Evolutionary conservation across 2,888 invertebrate genomes (phyloP), one percentile per base, ranked within the genome.

Genomic region (Lumbricus terrestris): DNA sequence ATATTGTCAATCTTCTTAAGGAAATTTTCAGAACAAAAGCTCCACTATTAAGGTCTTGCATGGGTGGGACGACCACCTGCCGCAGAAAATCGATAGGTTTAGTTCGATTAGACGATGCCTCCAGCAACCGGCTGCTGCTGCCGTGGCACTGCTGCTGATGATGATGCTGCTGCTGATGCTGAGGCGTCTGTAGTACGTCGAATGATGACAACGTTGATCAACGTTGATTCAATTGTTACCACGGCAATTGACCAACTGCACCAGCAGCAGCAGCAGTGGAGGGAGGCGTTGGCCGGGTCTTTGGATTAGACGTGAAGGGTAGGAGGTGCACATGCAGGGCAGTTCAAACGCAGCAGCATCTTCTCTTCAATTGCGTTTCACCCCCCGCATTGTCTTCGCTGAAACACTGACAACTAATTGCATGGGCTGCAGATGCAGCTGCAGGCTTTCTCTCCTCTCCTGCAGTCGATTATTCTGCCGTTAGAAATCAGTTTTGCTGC

Each of bases 141-240:
- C 69, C 29, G 29, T 69, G 29, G 69, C 13, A 69, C 8, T 69
- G n/a, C 69, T 29, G 69, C 29, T 69, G 69, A 69, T n/a, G 69
- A 69, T 69, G 69, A 69, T n/a, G n/a, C n/a, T 16, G n/a, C 69
- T 5, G 69, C 3, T 8, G 69, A 5, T 23, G 54, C 29, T 16
- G n/a, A 8, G 47, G n/a, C 69, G 69, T 69, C n/a, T 69, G 69
- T n/a, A 69, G 29, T 69, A 16, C 69, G 69, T 69, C 69, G 69
- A 69, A 69, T n/a, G 69, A 69, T 69, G 69, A 69, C 69, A 69
- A 69, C 69, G 69, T 69, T 69, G 69, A 69, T 69, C 69, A 69
- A 8, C 69, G 69, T 69, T 69, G 69, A 69, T 69, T 69, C 69
- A 69, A 69, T 69, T 69, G 69, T 69, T 69, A 11, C 69, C 69